These are phyloP conservation scores for Salticus scenicus DNA, from an alignment of 2,888 invertebrate species.

Conservation along the genomic window DNA sequence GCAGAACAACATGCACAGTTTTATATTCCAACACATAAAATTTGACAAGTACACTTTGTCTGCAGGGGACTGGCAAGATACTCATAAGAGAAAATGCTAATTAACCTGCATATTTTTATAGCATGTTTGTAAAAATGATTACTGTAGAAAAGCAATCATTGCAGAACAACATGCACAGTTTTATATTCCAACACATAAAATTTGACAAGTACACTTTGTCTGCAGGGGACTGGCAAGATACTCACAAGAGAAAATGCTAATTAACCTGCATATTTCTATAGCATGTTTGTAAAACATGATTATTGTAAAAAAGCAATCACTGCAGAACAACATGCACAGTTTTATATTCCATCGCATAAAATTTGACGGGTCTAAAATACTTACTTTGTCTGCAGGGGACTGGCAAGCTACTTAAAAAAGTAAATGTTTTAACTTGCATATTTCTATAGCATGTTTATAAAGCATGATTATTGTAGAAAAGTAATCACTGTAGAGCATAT, in stretches of 20 bases:
- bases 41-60: no score
- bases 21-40: no score
- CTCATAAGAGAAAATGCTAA: constrained; percentile 8
- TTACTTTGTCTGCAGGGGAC: neutral
- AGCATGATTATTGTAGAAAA: neutral
- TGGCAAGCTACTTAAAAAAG: constrained; percentile 2
- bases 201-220: neutral
- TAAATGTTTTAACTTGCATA: neutral
- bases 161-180: no score
- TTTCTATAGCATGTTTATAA: constrained; percentile 12
- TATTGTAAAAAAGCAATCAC: constrained; percentile 13
- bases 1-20: no score
- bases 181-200: no score
- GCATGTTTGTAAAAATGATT: no score
- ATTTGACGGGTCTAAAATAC: no score
- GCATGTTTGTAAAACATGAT: constrained; percentile 19
- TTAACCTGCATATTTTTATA: neutral
- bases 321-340: constrained; percentile 27
- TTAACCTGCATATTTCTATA: neutral
- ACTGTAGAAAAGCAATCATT: no score
- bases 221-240: constrained; percentile 15
- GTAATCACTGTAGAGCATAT: constrained; percentile 28
- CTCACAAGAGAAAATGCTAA: neutral
- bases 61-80: no score
- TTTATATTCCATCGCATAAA: neutral